phyloP scores from a whole-genome alignment of 2,888 invertebrate species.

The Ornithoptera priamus region DNA sequence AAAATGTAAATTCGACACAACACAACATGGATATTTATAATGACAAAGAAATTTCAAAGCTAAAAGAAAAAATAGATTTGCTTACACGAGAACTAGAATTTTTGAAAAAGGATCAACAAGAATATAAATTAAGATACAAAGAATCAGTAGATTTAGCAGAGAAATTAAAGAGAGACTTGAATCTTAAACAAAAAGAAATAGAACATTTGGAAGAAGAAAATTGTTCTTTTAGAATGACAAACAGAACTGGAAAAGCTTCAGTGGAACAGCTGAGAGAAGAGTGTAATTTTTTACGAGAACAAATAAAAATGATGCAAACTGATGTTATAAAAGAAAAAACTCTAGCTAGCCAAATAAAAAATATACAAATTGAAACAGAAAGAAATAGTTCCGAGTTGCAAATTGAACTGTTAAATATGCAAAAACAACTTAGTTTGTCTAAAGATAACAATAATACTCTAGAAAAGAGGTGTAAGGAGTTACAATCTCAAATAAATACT shows the following conservation, averaged over 20 bases:
- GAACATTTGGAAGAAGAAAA: slow-evolving; percentile 72
- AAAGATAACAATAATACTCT: slow-evolving; percentile 79
- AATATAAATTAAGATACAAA: slow-evolving; percentile 63
- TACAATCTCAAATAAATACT: slow-evolving; percentile 80
- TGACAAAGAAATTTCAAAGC: slow-evolving; percentile 53
- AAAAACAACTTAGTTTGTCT: slow-evolving; percentile 82
- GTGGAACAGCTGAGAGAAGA: slow-evolving; percentile 68
- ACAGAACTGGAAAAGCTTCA: slow-evolving; percentile 67
- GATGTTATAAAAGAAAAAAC: slow-evolving; percentile 75
- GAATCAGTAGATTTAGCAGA: slow-evolving; percentile 61
- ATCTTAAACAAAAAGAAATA: slow-evolving; percentile 65
- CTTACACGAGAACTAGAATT: slow-evolving; percentile 56
- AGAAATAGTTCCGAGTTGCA: slow-evolving; percentile 85
- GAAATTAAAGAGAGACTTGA: slow-evolving; percentile 66
- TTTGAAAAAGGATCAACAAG: slow-evolving; percentile 65
- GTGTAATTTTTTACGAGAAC: slow-evolving; percentile 67
- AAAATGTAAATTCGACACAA: slow-evolving; percentile 49
- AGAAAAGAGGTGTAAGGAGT: slow-evolving; percentile 80
- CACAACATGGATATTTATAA: slow-evolving; percentile 48
- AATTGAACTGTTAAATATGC: slow-evolving; percentile 82
- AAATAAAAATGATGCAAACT: slow-evolving; percentile 69
- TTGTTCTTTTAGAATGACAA: slow-evolving; percentile 68
- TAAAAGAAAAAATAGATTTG: slow-evolving; percentile 57
- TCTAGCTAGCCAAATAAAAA: slow-evolving; percentile 78
- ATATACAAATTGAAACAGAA: slow-evolving; percentile 88